Conservation (phyloP, 2,113 vertebrate genomes). For the Cochlearius cochlearius region DNA sequence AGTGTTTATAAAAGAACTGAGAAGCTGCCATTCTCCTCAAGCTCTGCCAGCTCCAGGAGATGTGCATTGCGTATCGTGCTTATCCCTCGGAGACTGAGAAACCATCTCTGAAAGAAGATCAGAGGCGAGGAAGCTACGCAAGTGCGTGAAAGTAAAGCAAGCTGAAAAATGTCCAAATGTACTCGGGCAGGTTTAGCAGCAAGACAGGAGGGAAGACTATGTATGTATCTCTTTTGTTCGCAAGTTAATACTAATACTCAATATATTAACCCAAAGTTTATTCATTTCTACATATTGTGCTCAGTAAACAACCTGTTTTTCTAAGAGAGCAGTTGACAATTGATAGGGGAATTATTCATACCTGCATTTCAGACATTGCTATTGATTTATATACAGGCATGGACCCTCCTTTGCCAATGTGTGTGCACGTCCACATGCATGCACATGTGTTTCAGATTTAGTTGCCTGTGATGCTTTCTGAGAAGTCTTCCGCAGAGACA, state of each 20-base stretch:
- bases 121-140: not conserved
- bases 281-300: not conserved
- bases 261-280: not conserved
- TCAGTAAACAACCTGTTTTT: not conserved
- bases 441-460: not conserved
- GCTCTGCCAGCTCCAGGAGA: not conserved
- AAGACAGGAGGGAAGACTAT: not conserved
- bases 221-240: not conserved
- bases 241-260: not conserved
- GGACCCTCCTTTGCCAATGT: not conserved
- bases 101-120: not conserved
- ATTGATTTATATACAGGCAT: not conserved
- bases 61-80: accelerated
- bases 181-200: not conserved
- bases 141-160: not conserved
- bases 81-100: not conserved
- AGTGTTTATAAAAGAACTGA: slow-evolving; percentile 6
- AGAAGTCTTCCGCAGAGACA: not conserved
- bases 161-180: not conserved
- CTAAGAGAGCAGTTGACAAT: not conserved
- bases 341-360: not conserved
- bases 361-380: not conserved
- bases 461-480: not conserved
- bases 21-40: slow-evolving; percentile 8
- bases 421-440: not conserved